Conservation (phyloP, 2,888 invertebrate species). For the Urechis unicinctus region DNA sequence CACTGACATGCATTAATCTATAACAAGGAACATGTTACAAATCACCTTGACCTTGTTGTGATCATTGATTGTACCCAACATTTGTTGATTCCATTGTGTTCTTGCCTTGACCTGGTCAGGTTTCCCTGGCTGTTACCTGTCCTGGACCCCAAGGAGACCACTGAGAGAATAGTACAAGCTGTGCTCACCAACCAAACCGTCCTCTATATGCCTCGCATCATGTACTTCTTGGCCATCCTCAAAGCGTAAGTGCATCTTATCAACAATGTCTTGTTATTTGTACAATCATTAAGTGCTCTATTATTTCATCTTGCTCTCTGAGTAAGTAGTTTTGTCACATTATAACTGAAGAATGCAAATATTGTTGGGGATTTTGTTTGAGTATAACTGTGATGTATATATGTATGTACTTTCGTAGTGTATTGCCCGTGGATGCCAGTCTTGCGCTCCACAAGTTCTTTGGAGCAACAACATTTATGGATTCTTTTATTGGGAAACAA, state of each 20-base stretch:
- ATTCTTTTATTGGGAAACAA: constrained; percentile 9
- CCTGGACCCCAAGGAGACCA: constrained; percentile 76
- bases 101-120: too few relatives aligned
- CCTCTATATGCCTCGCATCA: constrained; percentile 72
- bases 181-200: constrained; percentile 68
- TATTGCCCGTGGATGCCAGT: constrained; percentile 31
- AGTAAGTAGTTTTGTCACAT: too few relatives aligned
- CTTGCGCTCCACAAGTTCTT: constrained; percentile 26
- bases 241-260: constrained; percentile 53
- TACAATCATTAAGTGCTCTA: not conserved
- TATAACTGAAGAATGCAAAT: too few relatives aligned
- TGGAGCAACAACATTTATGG: constrained; percentile 12
- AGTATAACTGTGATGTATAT: too few relatives aligned
- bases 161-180: constrained; percentile 72
- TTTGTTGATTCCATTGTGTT: too few relatives aligned
- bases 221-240: constrained; percentile 62
- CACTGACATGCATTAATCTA: too few relatives aligned
- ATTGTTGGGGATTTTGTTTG: too few relatives aligned
- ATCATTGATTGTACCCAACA: too few relatives aligned
- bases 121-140: constrained; percentile 62
- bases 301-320: too few relatives aligned
- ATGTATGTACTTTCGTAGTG: not conserved
- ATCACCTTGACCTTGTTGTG: too few relatives aligned
- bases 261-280: not conserved
- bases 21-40: too few relatives aligned